Percentiles rank a stretch among this genome's conserved stretches.
phyloP scores from a whole-genome alignment of 1,140 invertebrate species.

The Drosophila carrolli region DNA sequence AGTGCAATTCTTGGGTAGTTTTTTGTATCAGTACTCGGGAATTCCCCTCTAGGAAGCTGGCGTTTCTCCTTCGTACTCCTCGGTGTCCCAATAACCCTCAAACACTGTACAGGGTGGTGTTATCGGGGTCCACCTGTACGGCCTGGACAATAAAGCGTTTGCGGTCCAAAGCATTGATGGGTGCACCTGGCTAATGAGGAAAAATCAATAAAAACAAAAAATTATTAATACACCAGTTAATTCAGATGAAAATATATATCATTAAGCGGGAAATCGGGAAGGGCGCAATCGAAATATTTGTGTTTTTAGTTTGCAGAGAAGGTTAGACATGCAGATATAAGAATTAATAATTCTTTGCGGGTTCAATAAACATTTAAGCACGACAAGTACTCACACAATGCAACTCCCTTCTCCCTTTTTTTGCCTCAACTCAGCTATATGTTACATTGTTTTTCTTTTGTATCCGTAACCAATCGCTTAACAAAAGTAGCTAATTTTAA shows the following conservation, averaged over 20 bases:
- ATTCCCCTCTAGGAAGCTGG: slow-evolving; percentile 8
- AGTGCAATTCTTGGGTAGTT: slow-evolving; percentile 19
- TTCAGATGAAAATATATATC: no score
- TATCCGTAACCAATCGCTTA: slow-evolving; percentile 26
- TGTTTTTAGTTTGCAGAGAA: slow-evolving; percentile 1
- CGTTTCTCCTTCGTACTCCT: slow-evolving; percentile 25
- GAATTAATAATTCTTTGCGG: neutral
- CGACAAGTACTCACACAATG: slow-evolving; percentile 76
- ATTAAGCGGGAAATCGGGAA: neutral
- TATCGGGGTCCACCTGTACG: slow-evolving; percentile 72
- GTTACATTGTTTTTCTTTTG: slow-evolving; percentile 23
- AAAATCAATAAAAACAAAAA: neutral
- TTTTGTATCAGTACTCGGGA: slow-evolving; percentile 35
- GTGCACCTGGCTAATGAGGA: slow-evolving; percentile 36
- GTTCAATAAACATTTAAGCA: slow-evolving; percentile 16
- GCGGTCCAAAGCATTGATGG: slow-evolving; percentile 59
- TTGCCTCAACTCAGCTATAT: slow-evolving; percentile 75
- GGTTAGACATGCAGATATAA: slow-evolving; percentile 49
- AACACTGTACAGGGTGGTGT: slow-evolving; percentile 73
- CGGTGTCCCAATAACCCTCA: slow-evolving; percentile 4
- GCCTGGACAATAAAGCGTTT: slow-evolving; percentile 80
- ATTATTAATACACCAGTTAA: neutral
- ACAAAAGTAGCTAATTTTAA: slow-evolving; percentile 13
- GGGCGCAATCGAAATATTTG: slow-evolving; percentile 1
- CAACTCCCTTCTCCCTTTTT: slow-evolving; percentile 38